Base-by-base conservation (phyloP, 2,888 invertebrate species). In the Aporophyla lueneburgensis region DNA sequence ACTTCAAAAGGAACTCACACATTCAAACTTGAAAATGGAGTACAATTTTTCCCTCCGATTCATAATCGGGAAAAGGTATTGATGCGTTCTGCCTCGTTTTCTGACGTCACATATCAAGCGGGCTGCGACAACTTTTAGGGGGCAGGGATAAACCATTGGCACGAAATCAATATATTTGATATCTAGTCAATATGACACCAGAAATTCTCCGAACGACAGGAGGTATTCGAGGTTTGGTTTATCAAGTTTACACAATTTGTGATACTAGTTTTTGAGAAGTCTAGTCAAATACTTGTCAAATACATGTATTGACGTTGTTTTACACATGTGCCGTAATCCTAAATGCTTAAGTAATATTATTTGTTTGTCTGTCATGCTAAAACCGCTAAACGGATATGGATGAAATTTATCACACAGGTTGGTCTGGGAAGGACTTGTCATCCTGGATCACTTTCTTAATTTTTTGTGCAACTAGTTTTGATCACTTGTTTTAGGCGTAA, bases 1-100 rank as follows among this genome's bases (percentile, higher is more conserved):
- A 46, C 21, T 19, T 70, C 76, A 58, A 78, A 78, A 51, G 19
- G 10, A 69, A 58, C 19, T 7, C 27, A 3, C 49, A 58, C 56
- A 53, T 78, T 68, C 24, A 43, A 68, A 77, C 58, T 21, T 3
- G 21, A 56, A 53, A 62, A 56, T 56, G n/a, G 24, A 43, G 43
- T 21, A 27, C 9, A 24, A 62, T 53, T 68, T 77, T 65, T 33
- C 21, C n/a, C 7, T 65, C 6, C 4, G 27, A 40, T 5, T 58
- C 12, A 33, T 43, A 62, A 62, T 67, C 58, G 53, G 33, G 73
- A 40, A 62, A 80, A 59, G n/a, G 70, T 83, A 70, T 81, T 72
- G 54, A 72, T 69, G n/a, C 27, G 46, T 53, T 78, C 33, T 21
- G 56, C 21, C 72, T 70, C 51, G 51, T 63, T 27, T 46, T 46